Conservation (phyloP, 2,888 invertebrate species). For the Stenodema calcarata region DNA sequence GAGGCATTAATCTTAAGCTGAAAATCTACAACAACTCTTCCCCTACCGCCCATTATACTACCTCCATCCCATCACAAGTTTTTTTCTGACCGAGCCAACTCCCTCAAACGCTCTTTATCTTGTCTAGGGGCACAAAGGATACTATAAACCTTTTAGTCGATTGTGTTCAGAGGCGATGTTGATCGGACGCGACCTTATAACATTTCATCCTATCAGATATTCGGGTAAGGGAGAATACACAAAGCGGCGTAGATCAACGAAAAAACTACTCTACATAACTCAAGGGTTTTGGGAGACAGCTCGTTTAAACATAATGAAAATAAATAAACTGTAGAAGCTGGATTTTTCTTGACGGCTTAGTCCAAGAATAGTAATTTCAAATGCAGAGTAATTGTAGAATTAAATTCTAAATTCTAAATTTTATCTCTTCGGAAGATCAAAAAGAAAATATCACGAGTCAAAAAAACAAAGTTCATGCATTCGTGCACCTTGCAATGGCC, state of each 20-base stretch:
- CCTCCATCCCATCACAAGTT: not conserved
- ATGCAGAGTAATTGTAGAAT: no score
- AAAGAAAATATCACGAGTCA: no score
- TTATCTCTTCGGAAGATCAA: no score
- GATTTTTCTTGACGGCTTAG: no score
- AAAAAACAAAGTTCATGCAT: no score
- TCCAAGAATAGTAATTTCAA: no score
- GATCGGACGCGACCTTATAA: not conserved
- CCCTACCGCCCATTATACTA: not conserved
- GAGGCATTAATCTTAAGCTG: slow-evolving; percentile 5
- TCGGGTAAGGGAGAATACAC: not conserved
- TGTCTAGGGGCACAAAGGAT: not conserved
- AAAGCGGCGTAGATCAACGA: not conserved
- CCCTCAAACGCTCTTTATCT: not conserved
- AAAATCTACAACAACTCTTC: not conserved
- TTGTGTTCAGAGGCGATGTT: not conserved
- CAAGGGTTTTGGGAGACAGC: no score
- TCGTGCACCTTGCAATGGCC: no score
- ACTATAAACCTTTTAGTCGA: not conserved
- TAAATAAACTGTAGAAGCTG: no score
- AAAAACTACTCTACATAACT: not conserved
- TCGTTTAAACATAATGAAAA: no score
- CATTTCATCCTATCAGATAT: not conserved
- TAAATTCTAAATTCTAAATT: no score
- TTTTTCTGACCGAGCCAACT: not conserved